phyloP scores from a whole-genome alignment of 92 coral and sea anemone genomes.

The Phenganax marumi region DNA sequence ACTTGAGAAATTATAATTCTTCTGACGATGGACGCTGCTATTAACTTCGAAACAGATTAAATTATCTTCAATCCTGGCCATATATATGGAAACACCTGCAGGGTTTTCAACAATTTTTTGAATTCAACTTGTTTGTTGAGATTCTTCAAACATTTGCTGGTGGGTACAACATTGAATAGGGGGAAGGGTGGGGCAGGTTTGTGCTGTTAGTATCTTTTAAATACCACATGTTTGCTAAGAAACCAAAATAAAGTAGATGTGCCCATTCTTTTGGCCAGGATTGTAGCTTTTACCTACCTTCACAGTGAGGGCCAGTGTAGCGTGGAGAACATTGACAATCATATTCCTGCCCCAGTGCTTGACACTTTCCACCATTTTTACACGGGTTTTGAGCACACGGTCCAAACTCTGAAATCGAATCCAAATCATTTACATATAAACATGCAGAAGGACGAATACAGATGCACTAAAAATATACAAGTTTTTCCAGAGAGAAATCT shows the following conservation, averaged over 20 bases:
- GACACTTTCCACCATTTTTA: constrained; percentile 68
- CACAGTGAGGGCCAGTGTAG: constrained; percentile 83
- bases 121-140: too few relatives aligned
- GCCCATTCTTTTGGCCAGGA: not conserved
- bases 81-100: too few relatives aligned
- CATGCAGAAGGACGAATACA: not conserved
- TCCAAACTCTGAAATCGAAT: constrained; percentile 36
- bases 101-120: too few relatives aligned
- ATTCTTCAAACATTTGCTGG: too few relatives aligned
- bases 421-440: not conserved
- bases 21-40: too few relatives aligned
- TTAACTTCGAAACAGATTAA: too few relatives aligned
- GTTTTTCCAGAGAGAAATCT: too few relatives aligned
- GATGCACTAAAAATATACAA: not conserved
- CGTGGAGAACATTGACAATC: constrained; percentile 73
- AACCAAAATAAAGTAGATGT: too few relatives aligned
- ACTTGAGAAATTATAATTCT: too few relatives aligned
- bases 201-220: not conserved
- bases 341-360: constrained; percentile 53
- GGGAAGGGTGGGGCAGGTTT: not conserved
- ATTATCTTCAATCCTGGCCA: too few relatives aligned
- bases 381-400: constrained; percentile 74
- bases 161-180: too few relatives aligned
- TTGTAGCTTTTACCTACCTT: constrained; percentile 41
- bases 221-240: too few relatives aligned